phyloP scores from a whole-genome alignment of 2,113 vertebrate species.

The Halcyon malimbica region DNA sequence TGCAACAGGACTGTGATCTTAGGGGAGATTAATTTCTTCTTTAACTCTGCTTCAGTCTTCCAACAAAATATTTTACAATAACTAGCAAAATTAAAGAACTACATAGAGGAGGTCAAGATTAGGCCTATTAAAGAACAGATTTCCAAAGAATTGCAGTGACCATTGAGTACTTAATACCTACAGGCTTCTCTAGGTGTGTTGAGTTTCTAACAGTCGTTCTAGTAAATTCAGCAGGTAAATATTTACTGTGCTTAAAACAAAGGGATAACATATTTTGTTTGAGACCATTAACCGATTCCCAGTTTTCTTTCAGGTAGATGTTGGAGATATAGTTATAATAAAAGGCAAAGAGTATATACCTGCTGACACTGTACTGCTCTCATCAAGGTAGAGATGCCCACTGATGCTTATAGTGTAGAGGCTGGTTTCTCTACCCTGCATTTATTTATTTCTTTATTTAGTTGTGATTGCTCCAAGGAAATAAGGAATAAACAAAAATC shows the following conservation, averaged over 20 bases:
- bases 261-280: slow-evolving; percentile 64
- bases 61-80: neutral
- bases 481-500: slow-evolving; percentile 83
- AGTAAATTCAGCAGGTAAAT: slow-evolving; percentile 37
- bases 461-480: slow-evolving; percentile 83
- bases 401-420: slow-evolving; percentile 81
- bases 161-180: neutral
- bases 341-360: slow-evolving; percentile 96
- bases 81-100: neutral
- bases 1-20: neutral
- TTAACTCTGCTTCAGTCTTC: neutral
- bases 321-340: slow-evolving; percentile 98
- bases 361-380: slow-evolving; percentile 95
- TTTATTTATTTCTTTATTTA: slow-evolving; percentile 60
- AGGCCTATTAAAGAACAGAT: neutral
- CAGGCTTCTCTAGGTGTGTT: neutral
- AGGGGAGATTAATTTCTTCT: neutral
- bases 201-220: neutral
- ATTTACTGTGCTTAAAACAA: slow-evolving; percentile 53
- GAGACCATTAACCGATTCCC: slow-evolving; percentile 86
- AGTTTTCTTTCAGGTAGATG: slow-evolving; percentile 97
- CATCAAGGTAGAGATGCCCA: slow-evolving; percentile 92
- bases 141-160: neutral
- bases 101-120: neutral
- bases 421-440: slow-evolving; percentile 83